These are phyloP conservation scores for Ceuthmochares aereus DNA, from an alignment of 2,113 vertebrate species.

Conservation along the genomic window DNA sequence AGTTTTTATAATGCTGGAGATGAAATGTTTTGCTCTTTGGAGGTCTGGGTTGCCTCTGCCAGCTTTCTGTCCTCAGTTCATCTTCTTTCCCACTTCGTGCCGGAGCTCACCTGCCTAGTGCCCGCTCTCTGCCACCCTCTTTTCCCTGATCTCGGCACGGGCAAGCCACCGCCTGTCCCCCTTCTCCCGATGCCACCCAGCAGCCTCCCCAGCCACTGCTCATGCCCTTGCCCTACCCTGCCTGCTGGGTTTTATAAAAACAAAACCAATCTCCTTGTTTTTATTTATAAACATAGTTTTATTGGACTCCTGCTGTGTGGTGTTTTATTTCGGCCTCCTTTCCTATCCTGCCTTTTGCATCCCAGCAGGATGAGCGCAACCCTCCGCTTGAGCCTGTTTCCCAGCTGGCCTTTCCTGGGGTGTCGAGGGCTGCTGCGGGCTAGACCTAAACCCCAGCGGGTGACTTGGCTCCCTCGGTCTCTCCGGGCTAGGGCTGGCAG, in stretches of 20 bases:
- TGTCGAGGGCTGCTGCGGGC: background rate
- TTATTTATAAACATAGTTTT: slow-evolving; percentile 98
- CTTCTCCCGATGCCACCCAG: background rate
- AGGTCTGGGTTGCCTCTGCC: background rate
- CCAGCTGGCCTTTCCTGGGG: too few species aligned
- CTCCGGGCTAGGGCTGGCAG: too few species aligned
- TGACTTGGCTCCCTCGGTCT: background rate
- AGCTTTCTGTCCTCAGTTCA: background rate
- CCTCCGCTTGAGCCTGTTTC: background rate
- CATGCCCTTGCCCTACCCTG: background rate
- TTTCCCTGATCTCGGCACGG: background rate
- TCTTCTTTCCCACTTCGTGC: background rate
- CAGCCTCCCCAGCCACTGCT: background rate
- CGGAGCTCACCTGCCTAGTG: background rate
- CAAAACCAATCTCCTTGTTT: slow-evolving; percentile 74
- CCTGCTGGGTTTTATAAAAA: slow-evolving; percentile 75
- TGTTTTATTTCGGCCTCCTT: background rate
- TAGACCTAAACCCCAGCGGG: background rate
- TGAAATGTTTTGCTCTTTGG: background rate
- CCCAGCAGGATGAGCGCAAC: fast-evolving
- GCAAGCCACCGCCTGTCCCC: background rate
- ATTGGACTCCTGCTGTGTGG: slow-evolving; percentile 72
- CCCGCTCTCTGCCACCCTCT: background rate
- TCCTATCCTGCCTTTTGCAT: background rate
- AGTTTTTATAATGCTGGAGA: background rate